A percentile compares a stretch with the other conserved stretches of the same genome.
phyloP scores from a whole-genome alignment of 2,797 vertebrate genomes.

The Borostomias antarcticus region DNA sequence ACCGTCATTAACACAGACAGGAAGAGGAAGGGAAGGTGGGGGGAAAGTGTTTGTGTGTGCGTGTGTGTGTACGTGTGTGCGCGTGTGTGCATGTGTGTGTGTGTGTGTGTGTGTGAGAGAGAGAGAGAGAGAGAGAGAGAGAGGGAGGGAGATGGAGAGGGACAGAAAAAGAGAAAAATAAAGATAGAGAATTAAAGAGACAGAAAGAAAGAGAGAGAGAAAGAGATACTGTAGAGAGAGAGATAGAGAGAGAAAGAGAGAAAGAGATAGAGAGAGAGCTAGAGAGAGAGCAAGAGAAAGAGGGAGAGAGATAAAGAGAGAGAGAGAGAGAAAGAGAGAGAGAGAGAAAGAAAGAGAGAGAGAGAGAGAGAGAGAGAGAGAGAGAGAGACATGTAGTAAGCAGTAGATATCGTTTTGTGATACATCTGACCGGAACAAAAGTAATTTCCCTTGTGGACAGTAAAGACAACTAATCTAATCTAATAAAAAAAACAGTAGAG shows the following conservation, averaged over 20 bases:
- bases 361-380: neutral
- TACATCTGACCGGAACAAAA: no score
- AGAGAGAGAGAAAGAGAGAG: neutral
- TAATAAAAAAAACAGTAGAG: conserved; percentile 12
- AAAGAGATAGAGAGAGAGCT: no score
- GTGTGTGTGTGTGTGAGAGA: neutral
- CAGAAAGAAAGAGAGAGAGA: conserved; percentile 13
- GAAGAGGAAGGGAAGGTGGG: neutral
- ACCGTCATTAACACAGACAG: conserved; percentile 7
- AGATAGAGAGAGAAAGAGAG: neutral
- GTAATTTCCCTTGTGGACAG: no score
- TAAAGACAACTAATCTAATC: no score
- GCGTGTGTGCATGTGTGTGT: no score
- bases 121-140: neutral
- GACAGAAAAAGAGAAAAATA: no score
- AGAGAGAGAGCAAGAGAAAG: no score
- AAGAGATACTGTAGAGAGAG: neutral
- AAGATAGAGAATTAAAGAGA: no score
- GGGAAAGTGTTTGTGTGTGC: neutral
- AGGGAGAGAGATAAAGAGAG: no score
- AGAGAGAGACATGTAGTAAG: conserved; percentile 19
- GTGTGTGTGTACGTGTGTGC: no score
- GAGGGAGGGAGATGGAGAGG: no score
- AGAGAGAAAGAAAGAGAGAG: neutral
- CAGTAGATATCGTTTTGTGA: no score